A percentile compares a stretch with the other conserved stretches of the same genome.
phyloP scores from a whole-genome alignment of 2,797 vertebrate genomes.

The Leptatherina wallacei region DNA sequence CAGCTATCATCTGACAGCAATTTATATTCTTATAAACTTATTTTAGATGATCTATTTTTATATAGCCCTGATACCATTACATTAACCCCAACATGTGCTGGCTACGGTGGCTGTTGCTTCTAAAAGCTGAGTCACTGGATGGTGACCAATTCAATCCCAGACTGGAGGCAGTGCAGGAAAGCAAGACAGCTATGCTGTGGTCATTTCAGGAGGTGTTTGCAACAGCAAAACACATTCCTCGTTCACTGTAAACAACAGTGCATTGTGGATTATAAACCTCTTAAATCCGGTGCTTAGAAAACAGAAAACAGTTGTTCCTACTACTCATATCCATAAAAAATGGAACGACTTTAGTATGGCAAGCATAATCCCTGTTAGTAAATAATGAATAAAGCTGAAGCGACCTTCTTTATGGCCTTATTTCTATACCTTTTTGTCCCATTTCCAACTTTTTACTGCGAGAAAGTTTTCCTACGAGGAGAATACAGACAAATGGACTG shows the following conservation, averaged over 20 bases:
- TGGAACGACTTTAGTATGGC: too few species aligned
- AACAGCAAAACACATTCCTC: not conserved
- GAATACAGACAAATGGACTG: conserved; percentile 30
- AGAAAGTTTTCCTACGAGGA: conserved; percentile 3
- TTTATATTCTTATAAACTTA: not conserved
- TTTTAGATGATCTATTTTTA: not conserved
- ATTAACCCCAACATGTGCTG: not conserved
- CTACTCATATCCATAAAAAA: not conserved
- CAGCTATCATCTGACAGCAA: not conserved
- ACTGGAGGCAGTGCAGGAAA: not conserved
- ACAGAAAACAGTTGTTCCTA: not conserved
- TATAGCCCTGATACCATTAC: not conserved
- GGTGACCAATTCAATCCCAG: not conserved
- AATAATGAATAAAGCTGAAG: not conserved
- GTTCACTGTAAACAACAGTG: not conserved
- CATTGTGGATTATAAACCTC: not conserved
- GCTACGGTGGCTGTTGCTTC: not conserved
- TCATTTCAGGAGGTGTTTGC: not conserved
- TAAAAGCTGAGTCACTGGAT: not conserved
- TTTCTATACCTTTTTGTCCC: not conserved
- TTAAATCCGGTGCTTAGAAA: not conserved
- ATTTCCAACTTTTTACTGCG: conserved; percentile 3
- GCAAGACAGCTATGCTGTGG: not conserved
- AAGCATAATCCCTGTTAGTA: too few species aligned
- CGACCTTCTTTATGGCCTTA: not conserved